These are phyloP conservation scores for Prunella strophiata DNA, from an alignment of 2,797 vertebrate species.

Conservation along the genomic window DNA sequence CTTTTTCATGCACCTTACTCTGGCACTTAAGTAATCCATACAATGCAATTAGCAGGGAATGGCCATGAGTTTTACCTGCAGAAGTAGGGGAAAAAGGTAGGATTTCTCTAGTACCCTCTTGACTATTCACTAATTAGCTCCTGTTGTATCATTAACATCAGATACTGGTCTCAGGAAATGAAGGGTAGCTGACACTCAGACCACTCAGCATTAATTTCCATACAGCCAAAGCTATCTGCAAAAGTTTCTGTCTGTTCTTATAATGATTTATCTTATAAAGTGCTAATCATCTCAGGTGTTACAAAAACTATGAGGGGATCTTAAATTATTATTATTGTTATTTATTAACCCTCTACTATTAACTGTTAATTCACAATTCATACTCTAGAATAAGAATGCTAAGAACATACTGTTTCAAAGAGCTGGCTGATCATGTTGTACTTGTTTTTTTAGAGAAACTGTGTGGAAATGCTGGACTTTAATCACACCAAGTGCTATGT, in stretches of 20 bases:
- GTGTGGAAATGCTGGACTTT: neutral
- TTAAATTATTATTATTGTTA: neutral
- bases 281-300: neutral
- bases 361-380: neutral
- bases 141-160: neutral
- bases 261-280: neutral
- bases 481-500: neutral
- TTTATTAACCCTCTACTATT: neutral
- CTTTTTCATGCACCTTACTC: constrained; percentile 65
- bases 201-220: neutral
- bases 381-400: neutral
- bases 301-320: neutral
- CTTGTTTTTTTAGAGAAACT: neutral
- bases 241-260: neutral
- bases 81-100: constrained; percentile 16
- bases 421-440: neutral
- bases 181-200: neutral
- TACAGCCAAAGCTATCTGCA: neutral
- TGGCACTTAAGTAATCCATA: constrained; percentile 67
- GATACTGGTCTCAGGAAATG: neutral
- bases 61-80: constrained; percentile 40
- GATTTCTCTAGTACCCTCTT: neutral
- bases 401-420: neutral
- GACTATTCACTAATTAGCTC: constrained; percentile 7
- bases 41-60: constrained; percentile 67